These are phyloP conservation scores for Catharus ustulatus DNA, from an alignment of 2,797 vertebrate genomes.

Conservation along the genomic window DNA sequence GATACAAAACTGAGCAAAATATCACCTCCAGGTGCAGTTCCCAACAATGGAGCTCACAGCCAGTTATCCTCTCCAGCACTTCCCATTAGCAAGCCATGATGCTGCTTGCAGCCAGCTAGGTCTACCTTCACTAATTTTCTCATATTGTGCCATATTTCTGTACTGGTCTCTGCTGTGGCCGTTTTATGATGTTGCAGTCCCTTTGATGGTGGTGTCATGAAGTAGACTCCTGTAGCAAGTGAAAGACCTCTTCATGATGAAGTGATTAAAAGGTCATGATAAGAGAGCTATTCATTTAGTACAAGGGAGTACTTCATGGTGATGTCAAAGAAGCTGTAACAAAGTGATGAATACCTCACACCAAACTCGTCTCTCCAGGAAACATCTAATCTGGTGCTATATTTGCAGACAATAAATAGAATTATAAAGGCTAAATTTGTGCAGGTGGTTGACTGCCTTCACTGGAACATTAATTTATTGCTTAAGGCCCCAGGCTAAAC, in stretches of 20 bases:
- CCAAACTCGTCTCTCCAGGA: constrained; percentile 21
- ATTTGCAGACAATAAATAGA: constrained; percentile 63
- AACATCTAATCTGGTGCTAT: constrained; percentile 23
- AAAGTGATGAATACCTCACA: constrained; percentile 54
- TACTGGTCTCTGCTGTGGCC: not conserved
- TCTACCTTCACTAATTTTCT: constrained; percentile 45
- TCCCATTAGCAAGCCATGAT: constrained; percentile 34
- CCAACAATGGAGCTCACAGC: constrained; percentile 32
- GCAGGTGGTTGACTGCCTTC: constrained; percentile 44
- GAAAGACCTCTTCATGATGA: constrained; percentile 45
- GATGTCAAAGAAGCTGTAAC: constrained; percentile 48
- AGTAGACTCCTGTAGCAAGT: constrained; percentile 39
- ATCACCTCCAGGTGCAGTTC: not conserved
- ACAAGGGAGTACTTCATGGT: constrained; percentile 25
- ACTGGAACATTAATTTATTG: constrained; percentile 42
- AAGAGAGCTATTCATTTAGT: constrained; percentile 59
- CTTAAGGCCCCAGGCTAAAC: constrained; percentile 30
- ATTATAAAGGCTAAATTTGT: constrained; percentile 33
- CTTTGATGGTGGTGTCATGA: constrained; percentile 17
- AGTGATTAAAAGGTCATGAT: constrained; percentile 62
- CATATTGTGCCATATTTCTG: not conserved
- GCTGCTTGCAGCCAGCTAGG: constrained; percentile 7
- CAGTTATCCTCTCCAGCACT: constrained; percentile 6
- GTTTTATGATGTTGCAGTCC: not conserved
- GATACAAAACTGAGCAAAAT: not conserved